Conservation (phyloP, 53 echinoderm and acorn worm genomes). For the Henricia sp. region DNA sequence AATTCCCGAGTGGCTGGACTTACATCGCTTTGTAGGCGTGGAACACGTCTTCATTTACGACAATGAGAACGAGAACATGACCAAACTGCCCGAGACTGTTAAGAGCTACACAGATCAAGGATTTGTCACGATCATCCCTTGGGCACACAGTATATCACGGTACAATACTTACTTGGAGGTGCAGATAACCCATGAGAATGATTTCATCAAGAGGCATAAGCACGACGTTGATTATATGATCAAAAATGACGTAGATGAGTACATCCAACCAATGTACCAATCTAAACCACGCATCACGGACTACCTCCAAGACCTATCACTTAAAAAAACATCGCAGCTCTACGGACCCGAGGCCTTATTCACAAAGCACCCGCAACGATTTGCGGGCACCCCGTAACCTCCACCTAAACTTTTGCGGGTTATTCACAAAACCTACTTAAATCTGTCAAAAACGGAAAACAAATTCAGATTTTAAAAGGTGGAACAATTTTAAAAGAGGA, state of each 20-base stretch:
- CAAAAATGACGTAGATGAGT: conserved; percentile 91
- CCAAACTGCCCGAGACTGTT: conserved; percentile 58
- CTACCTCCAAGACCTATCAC: conserved; percentile 67
- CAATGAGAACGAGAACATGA: conserved; percentile 64
- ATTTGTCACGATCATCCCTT: conserved; percentile 79
- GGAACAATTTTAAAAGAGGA: too few species aligned
- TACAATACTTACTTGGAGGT: conserved; percentile 82
- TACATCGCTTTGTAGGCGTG: conserved; percentile 74
- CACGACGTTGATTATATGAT: conserved; percentile 79
- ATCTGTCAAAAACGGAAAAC: too few species aligned
- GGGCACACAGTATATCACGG: conserved; percentile 65
- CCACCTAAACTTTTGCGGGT: too few species aligned
- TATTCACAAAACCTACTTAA: too few species aligned
- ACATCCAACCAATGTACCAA: conserved; percentile 85
- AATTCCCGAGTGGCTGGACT: conserved; percentile 76
- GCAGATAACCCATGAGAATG: conserved; percentile 91
- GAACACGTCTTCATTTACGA: conserved; percentile 85
- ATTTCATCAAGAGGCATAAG: conserved; percentile 84
- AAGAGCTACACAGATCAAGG: conserved; percentile 62
- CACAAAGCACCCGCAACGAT: too few species aligned
- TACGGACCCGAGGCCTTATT: too few species aligned
- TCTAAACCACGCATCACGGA: conserved; percentile 60
- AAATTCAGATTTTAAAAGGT: too few species aligned
- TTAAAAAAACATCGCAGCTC: too few species aligned
- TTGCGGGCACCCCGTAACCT: too few species aligned